phyloP scores from a whole-genome alignment of 2,797 vertebrate genomes.

The Pitangus sulphuratus region DNA sequence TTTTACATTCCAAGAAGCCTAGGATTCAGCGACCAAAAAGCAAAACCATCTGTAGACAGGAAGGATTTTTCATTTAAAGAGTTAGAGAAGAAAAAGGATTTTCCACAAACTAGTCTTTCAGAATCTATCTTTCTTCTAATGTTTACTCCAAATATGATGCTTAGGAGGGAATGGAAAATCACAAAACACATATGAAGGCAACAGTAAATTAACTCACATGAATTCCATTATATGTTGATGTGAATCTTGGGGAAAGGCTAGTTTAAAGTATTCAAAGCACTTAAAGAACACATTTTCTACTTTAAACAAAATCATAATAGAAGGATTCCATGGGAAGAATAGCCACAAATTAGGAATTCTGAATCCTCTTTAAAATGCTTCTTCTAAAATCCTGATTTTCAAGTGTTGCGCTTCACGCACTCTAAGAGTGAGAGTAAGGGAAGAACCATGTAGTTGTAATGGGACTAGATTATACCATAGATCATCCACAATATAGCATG shows the following conservation, averaged over 20 bases:
- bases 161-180: not conserved
- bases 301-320: not conserved
- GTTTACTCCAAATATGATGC: not conserved
- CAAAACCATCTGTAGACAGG: not conserved
- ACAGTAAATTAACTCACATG: not conserved
- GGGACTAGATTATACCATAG: not conserved
- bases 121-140: not conserved
- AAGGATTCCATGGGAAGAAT: not conserved
- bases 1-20: not conserved
- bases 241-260: not conserved
- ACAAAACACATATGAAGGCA: not conserved
- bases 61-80: not conserved
- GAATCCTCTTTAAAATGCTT: not conserved
- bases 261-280: not conserved
- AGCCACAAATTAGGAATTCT: not conserved
- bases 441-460: not conserved
- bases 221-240: not conserved
- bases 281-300: not conserved
- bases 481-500: not conserved
- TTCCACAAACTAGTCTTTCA: not conserved
- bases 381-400: not conserved
- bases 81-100: not conserved
- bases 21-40: not conserved
- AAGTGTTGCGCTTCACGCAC: not conserved
- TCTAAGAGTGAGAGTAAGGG: not conserved